Percentiles rank a stretch among this genome's conserved stretches.
Evolutionary conservation across 2,113 vertebrate genomes (phyloP).

Genomic region (Melanerpes formicivorus): DNA sequence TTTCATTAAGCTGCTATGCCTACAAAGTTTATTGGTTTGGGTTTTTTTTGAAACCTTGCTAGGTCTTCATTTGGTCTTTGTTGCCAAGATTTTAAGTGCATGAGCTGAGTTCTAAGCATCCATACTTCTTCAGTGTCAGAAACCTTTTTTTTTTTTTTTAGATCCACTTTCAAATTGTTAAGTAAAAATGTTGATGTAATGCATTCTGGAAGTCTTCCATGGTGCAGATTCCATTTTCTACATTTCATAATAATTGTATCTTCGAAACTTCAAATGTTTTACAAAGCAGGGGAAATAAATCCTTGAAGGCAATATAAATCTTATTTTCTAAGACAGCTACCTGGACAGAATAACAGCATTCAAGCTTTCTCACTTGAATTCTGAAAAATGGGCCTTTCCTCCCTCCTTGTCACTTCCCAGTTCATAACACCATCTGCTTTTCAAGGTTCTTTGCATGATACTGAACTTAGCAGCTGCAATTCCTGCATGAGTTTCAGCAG

Average conservation of each 20-base stretch:
- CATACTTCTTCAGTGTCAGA: not conserved
- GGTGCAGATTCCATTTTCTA: not conserved
- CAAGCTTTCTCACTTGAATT: not conserved
- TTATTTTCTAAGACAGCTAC: not conserved
- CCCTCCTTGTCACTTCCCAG: not conserved
- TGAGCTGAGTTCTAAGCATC: not conserved
- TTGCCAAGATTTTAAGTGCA: not conserved
- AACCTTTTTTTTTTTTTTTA: not conserved
- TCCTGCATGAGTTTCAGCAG: not conserved
- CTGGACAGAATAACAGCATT: not conserved
- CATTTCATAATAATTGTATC: not conserved
- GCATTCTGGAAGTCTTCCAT: not conserved
- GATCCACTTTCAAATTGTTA: not conserved
- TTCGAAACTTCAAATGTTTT: not conserved
- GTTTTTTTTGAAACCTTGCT: no score
- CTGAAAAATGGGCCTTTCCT: not conserved
- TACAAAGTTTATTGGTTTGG: no score
- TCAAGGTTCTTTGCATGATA: not conserved
- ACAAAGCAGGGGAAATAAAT: not conserved
- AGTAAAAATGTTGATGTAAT: not conserved
- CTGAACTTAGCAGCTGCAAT: not conserved
- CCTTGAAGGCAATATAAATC: not conserved
- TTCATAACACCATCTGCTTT: not conserved
- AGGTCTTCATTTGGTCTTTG: not conserved
- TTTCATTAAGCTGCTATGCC: constrained; percentile 68